phyloP scores from a whole-genome alignment of 2,113 vertebrate species.

The Ptilorrhoa leucosticta region DNA sequence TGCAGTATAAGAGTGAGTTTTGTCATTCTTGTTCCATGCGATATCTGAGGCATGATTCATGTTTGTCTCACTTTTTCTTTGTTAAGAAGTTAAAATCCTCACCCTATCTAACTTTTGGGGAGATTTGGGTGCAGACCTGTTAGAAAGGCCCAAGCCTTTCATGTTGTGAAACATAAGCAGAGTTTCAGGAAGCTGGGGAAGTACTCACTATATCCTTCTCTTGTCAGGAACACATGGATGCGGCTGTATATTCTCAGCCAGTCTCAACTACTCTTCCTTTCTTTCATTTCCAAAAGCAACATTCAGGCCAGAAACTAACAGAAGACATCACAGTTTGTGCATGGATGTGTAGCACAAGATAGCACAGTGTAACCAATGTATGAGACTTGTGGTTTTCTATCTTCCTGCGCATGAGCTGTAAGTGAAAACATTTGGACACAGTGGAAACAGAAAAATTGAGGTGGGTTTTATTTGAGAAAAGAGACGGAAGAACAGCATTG shows the following conservation, averaged over 20 bases:
- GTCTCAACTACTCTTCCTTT: background rate
- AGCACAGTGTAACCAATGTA: background rate
- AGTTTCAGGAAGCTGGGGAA: background rate
- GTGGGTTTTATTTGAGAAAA: background rate
- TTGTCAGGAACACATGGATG: background rate
- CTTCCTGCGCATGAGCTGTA: background rate
- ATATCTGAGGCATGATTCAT: background rate
- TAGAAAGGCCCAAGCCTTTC: background rate
- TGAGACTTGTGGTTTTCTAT: background rate
- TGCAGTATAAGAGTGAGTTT: background rate
- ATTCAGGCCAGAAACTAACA: background rate
- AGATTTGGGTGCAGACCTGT: background rate
- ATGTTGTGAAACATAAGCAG: background rate
- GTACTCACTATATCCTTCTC: fast-evolving
- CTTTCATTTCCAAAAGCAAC: background rate
- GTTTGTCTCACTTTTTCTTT: background rate
- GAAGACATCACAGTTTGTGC: background rate
- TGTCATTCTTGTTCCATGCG: background rate
- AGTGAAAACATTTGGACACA: background rate
- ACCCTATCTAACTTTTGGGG: background rate
- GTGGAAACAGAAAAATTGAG: background rate
- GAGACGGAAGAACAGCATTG: background rate
- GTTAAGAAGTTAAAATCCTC: fast-evolving
- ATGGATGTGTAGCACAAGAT: background rate
- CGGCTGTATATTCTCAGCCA: background rate